Evolutionary conservation across 2,888 invertebrate species (phyloP).

Genomic region (Erebia epiphron): DNA sequence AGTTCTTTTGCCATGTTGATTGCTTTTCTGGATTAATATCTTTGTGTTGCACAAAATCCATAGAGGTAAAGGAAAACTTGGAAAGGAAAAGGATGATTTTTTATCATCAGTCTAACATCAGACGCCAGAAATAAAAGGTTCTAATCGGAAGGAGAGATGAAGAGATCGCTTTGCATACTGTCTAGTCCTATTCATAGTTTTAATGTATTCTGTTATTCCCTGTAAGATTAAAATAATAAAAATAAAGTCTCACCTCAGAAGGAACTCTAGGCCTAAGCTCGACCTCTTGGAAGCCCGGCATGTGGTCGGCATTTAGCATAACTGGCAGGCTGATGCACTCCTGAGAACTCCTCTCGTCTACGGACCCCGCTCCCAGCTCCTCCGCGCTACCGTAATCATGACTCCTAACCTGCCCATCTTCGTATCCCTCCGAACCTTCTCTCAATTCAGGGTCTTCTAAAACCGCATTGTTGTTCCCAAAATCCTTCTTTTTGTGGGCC

Average conservation of each 20-base stretch:
- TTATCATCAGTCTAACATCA: too few species aligned
- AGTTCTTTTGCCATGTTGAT: too few species aligned
- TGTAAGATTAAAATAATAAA: not conserved
- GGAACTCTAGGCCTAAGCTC: constrained; percentile 72
- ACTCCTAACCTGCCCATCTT: constrained; percentile 62
- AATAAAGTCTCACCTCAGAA: constrained; percentile 64
- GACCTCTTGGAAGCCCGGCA: constrained; percentile 78
- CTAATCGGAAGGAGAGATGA: too few species aligned
- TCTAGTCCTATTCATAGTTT: too few species aligned
- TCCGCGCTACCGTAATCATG: constrained; percentile 75
- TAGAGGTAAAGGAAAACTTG: too few species aligned
- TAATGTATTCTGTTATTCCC: too few species aligned
- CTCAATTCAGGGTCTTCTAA: constrained; percentile 76
- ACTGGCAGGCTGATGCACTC: constrained; percentile 78
- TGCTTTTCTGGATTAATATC: too few species aligned
- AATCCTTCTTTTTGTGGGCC: constrained; percentile 73
- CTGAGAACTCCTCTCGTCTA: constrained; percentile 73
- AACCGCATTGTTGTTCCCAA: constrained; percentile 77
- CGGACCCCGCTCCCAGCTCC: constrained; percentile 65
- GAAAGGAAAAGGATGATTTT: too few species aligned
- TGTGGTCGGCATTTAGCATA: constrained; percentile 73
- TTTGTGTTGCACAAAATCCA: too few species aligned
- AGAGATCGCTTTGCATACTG: too few species aligned
- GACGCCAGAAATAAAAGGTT: too few species aligned
- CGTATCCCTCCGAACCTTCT: constrained; percentile 64